Conservation (phyloP, 1,140 invertebrate species). For the Antheraea pernyi region DNA sequence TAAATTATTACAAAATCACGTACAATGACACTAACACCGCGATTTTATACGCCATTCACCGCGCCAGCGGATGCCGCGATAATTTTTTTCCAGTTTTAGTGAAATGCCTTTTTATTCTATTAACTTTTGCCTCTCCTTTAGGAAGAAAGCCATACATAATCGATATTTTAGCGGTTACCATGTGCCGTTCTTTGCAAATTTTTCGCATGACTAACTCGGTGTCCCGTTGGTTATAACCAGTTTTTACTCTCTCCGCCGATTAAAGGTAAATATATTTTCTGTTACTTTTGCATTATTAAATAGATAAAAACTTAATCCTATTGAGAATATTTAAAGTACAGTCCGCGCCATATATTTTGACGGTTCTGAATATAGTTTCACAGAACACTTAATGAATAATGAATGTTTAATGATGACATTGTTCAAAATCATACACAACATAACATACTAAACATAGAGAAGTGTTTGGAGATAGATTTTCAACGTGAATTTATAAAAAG, state of each 20-base stretch:
- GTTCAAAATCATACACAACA: no score
- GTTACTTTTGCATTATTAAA: no score
- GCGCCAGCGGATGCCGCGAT: background rate
- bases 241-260: constrained; percentile 1
- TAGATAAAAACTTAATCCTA: no score
- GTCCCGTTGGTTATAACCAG: constrained; percentile 25
- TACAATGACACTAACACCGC: background rate
- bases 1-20: background rate
- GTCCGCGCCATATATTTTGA: no score
- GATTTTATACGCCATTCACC: background rate
- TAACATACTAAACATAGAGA: no score
- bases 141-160: background rate
- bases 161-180: constrained; percentile 5
- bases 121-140: background rate
- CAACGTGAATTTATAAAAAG: no score
- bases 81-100: background rate
- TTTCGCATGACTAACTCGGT: constrained; percentile 25
- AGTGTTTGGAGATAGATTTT: no score
- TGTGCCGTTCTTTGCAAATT: constrained; percentile 17
- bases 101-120: background rate
- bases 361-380: no score
- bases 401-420: no score
- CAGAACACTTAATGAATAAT: no score
- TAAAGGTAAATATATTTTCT: background rate
- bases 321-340: no score